Evolutionary conservation across 2,113 vertebrate genomes (phyloP), one percentile per base, ranked within the genome.

Genomic region (Ploceus nigricollis): DNA sequence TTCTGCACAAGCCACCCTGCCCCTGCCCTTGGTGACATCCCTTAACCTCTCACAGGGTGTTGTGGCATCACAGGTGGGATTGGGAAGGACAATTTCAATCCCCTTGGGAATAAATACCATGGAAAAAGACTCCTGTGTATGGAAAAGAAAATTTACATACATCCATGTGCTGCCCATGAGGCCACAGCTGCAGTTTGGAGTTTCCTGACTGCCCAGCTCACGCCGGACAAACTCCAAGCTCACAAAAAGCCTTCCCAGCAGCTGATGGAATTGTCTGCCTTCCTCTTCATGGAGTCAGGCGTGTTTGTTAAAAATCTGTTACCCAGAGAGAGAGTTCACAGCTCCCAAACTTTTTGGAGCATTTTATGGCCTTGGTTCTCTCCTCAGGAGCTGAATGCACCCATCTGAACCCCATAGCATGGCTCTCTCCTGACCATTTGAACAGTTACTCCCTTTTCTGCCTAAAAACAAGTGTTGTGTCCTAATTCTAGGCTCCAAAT

Each of bases 381-480:
- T 24, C 42, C 65, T 56, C 1, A 2, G n/a, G 57, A 73, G 5
- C 51, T 10, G 23, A 53, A 69, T 25, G 45, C 20, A 25, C 22
- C n/a, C 48, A 15, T 7, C 45, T 1, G 0, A 77, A 37, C 18
- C 6, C 42, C 2, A 0, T 1, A 8, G 33, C n/a, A 57, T 0
- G 1, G 25, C 39, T 80, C 28, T 40, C 42, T 56, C 57, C 48
- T 30, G 25, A 7, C 9, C 24, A 25, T 22, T 70, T 75, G 40
- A 65, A 6, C 20, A 45, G 8, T 15, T 45, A 3, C 6, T 68
- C 3, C 11, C 15, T 61, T 61, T 71, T 70, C 35, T 84, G 25
- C 27, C 60, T 42, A 8, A 70, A 58, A 45, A 2, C 6, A 50
- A 35, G 37, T 1, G 11, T 25, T 39, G 18, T 19, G 2, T 40